A percentile compares a stretch with the other conserved stretches of the same genome.
These are phyloP conservation scores for Pelosia muscerda DNA, from an alignment of 2,888 invertebrate species.

Conservation along the genomic window DNA sequence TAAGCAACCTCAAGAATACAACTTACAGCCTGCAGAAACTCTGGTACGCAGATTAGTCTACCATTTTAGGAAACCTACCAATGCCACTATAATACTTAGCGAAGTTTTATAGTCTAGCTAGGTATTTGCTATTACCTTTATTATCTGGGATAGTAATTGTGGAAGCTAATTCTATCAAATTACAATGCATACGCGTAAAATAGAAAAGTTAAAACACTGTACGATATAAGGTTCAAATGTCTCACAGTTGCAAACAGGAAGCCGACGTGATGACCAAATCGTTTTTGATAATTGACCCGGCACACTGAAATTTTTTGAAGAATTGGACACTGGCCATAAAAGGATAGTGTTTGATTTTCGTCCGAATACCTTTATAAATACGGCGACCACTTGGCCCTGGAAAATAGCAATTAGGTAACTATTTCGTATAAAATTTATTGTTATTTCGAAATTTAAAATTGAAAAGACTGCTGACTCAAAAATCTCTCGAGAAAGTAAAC, in stretches of 20 bases:
- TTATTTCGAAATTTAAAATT: too few relatives aligned
- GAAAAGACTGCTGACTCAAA: too few relatives aligned
- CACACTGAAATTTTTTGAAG: slow-evolving; percentile 71
- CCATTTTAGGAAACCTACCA: too few relatives aligned
- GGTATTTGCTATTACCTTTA: neutral
- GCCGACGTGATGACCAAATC: slow-evolving; percentile 75
- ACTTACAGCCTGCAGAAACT: too few relatives aligned
- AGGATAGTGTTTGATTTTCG: slow-evolving; percentile 68
- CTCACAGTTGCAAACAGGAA: slow-evolving; percentile 78
- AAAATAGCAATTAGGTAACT: neutral
- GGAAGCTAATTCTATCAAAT: neutral
- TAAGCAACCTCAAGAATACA: too few relatives aligned
- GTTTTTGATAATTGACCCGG: slow-evolving; percentile 73
- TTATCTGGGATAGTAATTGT: neutral
- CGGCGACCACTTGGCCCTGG: slow-evolving; percentile 60
- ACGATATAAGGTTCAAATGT: neutral
- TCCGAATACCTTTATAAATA: slow-evolving; percentile 61
- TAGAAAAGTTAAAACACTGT: neutral
- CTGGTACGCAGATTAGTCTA: too few relatives aligned
- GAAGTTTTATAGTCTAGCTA: neutral
- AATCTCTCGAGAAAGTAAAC: too few relatives aligned
- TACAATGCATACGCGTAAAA: neutral
- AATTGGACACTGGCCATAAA: slow-evolving; percentile 76
- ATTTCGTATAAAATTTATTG: too few relatives aligned
- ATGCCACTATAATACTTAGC: too few relatives aligned